Evolutionary conservation across 2,888 invertebrate species (phyloP).

Genomic region (Nemurella pictetii): DNA sequence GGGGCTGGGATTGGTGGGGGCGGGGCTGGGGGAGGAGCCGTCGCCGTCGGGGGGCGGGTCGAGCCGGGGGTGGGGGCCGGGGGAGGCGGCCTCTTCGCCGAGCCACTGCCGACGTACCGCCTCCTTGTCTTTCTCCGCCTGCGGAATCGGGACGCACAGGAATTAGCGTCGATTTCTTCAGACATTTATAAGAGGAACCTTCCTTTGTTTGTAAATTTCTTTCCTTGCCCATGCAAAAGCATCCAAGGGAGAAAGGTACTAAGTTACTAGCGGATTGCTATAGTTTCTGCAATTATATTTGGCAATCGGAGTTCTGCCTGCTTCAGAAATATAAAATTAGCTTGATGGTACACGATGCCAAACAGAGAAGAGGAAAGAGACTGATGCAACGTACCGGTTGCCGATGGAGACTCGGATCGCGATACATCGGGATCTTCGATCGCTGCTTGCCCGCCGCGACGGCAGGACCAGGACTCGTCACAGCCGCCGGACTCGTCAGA

Average conservation of each 20-base stretch:
- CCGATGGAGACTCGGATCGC: slow-evolving; percentile 60
- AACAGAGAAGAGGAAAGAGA: no score
- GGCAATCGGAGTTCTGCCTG: no score
- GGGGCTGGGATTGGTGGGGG: slow-evolving; percentile 40
- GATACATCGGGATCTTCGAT: slow-evolving; percentile 43
- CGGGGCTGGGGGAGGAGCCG: not conserved
- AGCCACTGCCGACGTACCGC: slow-evolving; percentile 1
- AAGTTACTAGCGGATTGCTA: not conserved
- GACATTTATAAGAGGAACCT: no score
- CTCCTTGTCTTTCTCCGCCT: slow-evolving; percentile 5
- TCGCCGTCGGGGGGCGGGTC: not conserved
- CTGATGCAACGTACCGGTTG: no score
- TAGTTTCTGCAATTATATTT: no score
- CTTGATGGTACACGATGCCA: no score
- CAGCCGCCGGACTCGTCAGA: not conserved
- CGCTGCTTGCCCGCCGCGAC: not conserved
- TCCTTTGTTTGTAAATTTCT: no score
- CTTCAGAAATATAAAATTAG: no score
- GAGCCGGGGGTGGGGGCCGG: not conserved
- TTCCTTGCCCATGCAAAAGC: no score
- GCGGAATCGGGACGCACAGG: not conserved
- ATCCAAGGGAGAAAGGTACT: not conserved
- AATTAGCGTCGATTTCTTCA: slow-evolving; percentile 18
- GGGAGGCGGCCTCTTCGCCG: not conserved
- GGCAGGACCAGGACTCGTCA: not conserved